Percentiles rank a stretch among this genome's conserved stretches.
Conservation (phyloP, 2,113 vertebrate species). For the Oreochromis aureus region DNA sequence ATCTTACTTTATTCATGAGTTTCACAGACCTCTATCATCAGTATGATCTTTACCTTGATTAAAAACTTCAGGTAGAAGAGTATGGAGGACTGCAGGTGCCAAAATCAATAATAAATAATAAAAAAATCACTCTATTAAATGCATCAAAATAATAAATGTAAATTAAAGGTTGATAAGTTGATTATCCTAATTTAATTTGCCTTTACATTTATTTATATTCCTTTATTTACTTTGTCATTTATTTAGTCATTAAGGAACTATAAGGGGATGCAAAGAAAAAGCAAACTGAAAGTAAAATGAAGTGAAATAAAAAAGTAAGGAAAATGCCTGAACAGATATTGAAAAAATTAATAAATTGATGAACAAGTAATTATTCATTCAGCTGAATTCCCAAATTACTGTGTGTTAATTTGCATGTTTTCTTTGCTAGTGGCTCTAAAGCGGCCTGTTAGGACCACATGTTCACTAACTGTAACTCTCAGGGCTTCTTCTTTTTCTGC, state of each 20-base stretch:
- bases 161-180: background rate
- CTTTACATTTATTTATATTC: background rate
- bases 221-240: background rate
- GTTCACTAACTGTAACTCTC: background rate
- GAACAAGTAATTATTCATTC: background rate
- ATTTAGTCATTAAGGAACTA: background rate
- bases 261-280: background rate
- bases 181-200: background rate
- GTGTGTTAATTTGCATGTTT: background rate
- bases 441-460: background rate
- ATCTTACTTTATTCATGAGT: background rate
- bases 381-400: background rate
- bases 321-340: background rate
- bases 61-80: background rate
- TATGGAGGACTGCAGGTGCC: background rate
- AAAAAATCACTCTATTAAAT: background rate
- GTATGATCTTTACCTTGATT: background rate
- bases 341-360: background rate
- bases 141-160: background rate
- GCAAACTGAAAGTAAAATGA: background rate
- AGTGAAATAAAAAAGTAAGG: background rate
- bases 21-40: background rate
- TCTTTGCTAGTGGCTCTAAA: background rate
- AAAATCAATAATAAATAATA: background rate
- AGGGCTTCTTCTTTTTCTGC: background rate